Evolutionary conservation across 2,113 vertebrate species (phyloP).

Genomic region (Prolemur simus): DNA sequence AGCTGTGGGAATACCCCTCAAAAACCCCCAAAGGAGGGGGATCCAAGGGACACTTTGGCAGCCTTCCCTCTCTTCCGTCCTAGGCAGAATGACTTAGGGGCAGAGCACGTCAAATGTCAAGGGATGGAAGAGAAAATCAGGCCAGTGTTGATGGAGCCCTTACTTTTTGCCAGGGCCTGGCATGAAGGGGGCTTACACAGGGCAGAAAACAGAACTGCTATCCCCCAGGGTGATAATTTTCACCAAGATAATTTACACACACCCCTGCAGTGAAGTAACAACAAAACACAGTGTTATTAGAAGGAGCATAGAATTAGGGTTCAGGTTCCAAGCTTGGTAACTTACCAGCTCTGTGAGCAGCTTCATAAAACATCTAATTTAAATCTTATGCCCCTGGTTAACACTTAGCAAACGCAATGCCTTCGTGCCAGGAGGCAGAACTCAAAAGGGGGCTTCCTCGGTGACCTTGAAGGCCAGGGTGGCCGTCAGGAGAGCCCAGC

Average conservation of each 20-base stretch:
- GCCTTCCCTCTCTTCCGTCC: neutral
- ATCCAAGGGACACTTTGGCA: neutral
- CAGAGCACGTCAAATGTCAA: neutral
- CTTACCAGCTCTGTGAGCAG: neutral
- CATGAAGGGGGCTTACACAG: neutral
- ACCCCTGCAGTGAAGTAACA: neutral
- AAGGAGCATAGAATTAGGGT: neutral
- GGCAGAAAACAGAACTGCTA: neutral
- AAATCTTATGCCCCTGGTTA: constrained; percentile 73
- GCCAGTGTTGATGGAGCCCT: neutral
- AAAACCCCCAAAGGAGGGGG: neutral
- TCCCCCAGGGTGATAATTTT: neutral
- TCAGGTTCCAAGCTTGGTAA: neutral
- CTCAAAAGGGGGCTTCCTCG: constrained; percentile 56
- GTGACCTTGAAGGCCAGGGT: constrained; percentile 66
- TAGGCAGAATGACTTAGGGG: neutral
- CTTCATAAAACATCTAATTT: constrained; percentile 70
- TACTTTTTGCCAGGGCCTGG: neutral
- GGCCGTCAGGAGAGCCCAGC: constrained; percentile 42
- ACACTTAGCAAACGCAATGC: constrained; percentile 71
- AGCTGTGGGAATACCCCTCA: neutral
- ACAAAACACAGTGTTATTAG: neutral
- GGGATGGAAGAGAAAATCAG: neutral
- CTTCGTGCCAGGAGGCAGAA: constrained; percentile 5
- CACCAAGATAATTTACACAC: neutral